These are phyloP conservation scores for Calvadosia cruxmelitensis DNA, from an alignment of 30 jellyfish, hydroid and myxozoan genomes.

Conservation along the genomic window DNA sequence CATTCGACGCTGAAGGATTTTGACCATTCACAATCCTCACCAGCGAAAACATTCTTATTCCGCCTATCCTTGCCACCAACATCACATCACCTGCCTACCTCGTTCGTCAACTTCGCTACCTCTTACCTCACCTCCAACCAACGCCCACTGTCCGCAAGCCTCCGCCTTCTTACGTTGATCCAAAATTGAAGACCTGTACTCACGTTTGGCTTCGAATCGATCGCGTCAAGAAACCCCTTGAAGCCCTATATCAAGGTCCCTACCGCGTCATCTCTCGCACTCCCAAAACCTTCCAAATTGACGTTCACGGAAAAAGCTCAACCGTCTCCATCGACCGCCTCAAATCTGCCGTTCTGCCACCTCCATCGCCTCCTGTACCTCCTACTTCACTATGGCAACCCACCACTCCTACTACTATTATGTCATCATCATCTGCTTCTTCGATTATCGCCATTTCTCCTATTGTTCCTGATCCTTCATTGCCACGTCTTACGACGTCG, in stretches of 20 bases:
- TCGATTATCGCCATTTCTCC: too few species aligned
- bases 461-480: too few species aligned
- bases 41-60: too few species aligned
- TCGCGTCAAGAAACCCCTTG: too few species aligned
- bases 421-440: too few species aligned
- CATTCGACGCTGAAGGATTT: too few species aligned
- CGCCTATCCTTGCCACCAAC: too few species aligned
- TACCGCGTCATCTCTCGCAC: slow-evolving; percentile 8
- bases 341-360: slow-evolving; percentile 18
- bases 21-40: too few species aligned
- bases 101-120: too few species aligned
- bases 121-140: slow-evolving; percentile 8
- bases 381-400: neutral
- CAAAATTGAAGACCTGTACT: slow-evolving; percentile 11
- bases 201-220: slow-evolving; percentile 27
- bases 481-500: too few species aligned
- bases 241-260: slow-evolving; percentile 34
- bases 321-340: slow-evolving; percentile 23
- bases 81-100: too few species aligned
- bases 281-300: slow-evolving; percentile 5
- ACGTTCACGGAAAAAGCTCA: slow-evolving; percentile 8
- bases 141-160: neutral
- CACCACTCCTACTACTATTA: neutral
- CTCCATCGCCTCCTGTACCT: slow-evolving; percentile 8
- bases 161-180: slow-evolving; percentile 10